Evolutionary conservation across 2,797 vertebrate genomes (phyloP).

Genomic region (Ciconia nigra): DNA sequence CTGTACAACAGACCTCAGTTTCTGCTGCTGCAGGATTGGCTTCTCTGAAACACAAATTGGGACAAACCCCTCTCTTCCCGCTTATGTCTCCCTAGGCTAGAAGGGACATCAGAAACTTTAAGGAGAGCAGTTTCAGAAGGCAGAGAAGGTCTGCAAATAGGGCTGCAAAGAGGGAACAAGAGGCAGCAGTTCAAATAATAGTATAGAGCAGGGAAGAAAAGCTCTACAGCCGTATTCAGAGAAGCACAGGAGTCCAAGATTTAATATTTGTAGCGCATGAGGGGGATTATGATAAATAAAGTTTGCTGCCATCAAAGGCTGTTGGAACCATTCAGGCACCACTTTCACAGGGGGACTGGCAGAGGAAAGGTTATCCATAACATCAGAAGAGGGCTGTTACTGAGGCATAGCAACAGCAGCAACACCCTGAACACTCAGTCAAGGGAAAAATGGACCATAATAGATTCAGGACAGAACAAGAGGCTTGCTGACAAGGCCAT

Average conservation of each 20-base stretch:
- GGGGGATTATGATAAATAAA: neutral
- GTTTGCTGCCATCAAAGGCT: neutral
- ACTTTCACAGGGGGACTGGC: neutral
- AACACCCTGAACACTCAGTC: neutral
- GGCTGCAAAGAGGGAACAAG: neutral
- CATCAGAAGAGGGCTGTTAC: neutral
- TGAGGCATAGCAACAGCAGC: neutral
- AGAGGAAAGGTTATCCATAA: neutral
- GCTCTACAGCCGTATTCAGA: neutral
- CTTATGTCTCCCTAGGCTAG: neutral
- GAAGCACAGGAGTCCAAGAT: neutral
- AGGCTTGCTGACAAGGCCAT: neutral
- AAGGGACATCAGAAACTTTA: neutral
- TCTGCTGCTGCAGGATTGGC: neutral
- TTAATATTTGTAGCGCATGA: neutral
- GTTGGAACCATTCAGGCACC: neutral
- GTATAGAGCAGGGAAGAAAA: neutral
- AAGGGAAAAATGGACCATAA: neutral
- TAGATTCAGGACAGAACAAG: neutral
- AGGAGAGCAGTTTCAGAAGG: neutral
- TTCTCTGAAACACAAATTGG: neutral
- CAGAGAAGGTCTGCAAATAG: neutral
- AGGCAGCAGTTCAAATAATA: neutral
- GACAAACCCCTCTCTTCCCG: neutral
- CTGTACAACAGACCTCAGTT: neutral